A percentile compares a stretch with the other conserved stretches of the same genome.
Evolutionary conservation across 2,888 invertebrate genomes (phyloP).

Genomic region (Eupeodes luniger): DNA sequence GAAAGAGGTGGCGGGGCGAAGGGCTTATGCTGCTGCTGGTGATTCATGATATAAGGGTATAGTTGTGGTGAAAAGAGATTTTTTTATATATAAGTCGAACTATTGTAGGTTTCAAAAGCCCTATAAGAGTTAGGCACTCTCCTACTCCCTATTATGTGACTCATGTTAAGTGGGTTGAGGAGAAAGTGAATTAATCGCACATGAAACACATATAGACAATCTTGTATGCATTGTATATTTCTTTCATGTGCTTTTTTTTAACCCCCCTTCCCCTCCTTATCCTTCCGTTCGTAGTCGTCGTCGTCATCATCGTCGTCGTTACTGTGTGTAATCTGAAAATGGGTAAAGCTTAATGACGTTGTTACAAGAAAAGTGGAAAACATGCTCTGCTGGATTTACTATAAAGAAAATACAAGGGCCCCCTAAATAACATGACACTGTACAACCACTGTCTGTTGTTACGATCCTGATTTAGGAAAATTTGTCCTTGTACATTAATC

Average conservation of each 20-base stretch:
- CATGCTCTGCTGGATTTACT: background rate
- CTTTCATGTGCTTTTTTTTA: slow-evolving; percentile 13
- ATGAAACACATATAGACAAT: background rate
- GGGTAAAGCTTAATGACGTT: slow-evolving; percentile 57
- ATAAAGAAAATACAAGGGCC: background rate
- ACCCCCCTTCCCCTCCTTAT: too few relatives aligned
- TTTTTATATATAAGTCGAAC: slow-evolving; percentile 51
- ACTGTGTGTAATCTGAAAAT: slow-evolving; percentile 56
- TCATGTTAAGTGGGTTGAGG: slow-evolving; percentile 45
- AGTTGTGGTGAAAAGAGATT: background rate
- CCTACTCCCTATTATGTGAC: background rate
- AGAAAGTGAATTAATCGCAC: slow-evolving; percentile 28
- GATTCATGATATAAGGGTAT: background rate
- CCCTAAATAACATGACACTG: background rate
- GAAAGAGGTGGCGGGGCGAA: too few relatives aligned
- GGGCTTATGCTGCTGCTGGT: too few relatives aligned
- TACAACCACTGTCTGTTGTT: too few relatives aligned
- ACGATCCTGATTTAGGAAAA: too few relatives aligned
- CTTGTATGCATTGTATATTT: slow-evolving; percentile 15
- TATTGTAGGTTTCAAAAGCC: slow-evolving; percentile 24
- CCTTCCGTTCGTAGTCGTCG: background rate
- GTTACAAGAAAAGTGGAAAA: slow-evolving; percentile 26
- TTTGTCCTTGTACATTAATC: too few relatives aligned
- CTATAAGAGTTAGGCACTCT: slow-evolving; percentile 16
- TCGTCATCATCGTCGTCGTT: background rate